Base-by-base conservation (phyloP, 2,113 vertebrate genomes). In the Dipodomys merriami region DNA sequence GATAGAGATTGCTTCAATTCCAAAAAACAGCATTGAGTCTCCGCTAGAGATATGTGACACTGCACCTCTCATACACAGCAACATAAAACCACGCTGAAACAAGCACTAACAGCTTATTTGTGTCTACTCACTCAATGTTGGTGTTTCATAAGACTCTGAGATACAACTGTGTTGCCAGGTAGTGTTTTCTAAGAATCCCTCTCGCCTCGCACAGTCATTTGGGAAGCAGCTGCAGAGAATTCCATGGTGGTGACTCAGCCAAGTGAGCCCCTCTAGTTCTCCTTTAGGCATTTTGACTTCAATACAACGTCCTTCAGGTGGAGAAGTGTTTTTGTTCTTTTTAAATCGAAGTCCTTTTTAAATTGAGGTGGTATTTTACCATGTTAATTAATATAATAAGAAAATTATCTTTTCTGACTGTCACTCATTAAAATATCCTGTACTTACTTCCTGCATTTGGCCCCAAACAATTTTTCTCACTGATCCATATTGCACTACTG, bases 61-160 rank as follows among this genome's bases (percentile, higher is more conserved):
- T 71, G 78, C 68, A n/a, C 10, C 80, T 64, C 12, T 60, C 60
- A 71, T 30, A 33, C 33, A 89, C 10, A 57, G 33, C 22, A 22
- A 13, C 20, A 6, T 5, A 5, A 77, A 29, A 22, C 46, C 67
- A 68, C 30, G 15, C 80, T 49, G 76, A 68, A 86, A 25, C 18
- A 76, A 6, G 39, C 64, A 16, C 0, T 6, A 25, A 39, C 39
- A 39, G 39, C 39, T 39, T 39, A 39, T 6, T 6, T 57, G 25
- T 6, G 7, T 0, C 46, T 16, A 57, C 53, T 18, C 12, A 57
- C 53, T 5, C 53, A 57, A 57, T 0, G 1, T 18, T 18, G 2
- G 53, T 18, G 53, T 16, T 57, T 57, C 53, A 4, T 57, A 4
- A 57, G 12, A 16, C 53, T 12, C 6, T 74, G 13, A 30, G 4